These are phyloP conservation scores for Notothenia rossii DNA, from an alignment of 2,113 vertebrate genomes.

Conservation along the genomic window DNA sequence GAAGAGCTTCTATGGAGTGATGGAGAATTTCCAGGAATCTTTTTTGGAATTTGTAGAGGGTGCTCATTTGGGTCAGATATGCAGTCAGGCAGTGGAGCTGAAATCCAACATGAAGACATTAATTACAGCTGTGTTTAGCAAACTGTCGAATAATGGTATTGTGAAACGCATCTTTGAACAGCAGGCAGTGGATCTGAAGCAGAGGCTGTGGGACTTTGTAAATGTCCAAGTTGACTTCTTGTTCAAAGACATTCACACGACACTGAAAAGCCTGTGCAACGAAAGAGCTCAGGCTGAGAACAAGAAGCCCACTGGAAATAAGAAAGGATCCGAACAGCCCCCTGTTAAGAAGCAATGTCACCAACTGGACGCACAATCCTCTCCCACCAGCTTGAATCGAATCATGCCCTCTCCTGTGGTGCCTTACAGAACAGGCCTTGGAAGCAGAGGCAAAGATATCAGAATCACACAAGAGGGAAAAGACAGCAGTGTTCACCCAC, in stretches of 20 bases:
- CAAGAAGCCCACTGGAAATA: conserved; percentile 47
- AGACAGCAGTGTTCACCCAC: conserved; percentile 1
- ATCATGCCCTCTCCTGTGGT: conserved; percentile 4
- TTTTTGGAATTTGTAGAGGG: conserved; percentile 90
- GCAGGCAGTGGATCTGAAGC: conserved; percentile 91
- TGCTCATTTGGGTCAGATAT: conserved; percentile 88
- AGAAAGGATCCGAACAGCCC: conserved; percentile 57
- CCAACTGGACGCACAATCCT: neutral
- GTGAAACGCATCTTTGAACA: conserved; percentile 95
- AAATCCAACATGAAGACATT: conserved; percentile 88
- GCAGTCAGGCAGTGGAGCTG: conserved; percentile 80
- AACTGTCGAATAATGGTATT: conserved; percentile 91
- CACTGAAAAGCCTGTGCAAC: conserved; percentile 83
- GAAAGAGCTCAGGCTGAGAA: conserved; percentile 22
- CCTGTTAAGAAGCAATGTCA: conserved; percentile 49
- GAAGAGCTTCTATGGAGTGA: conserved; percentile 91
- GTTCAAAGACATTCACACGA: conserved; percentile 87
- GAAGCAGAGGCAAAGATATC: conserved; percentile 85
- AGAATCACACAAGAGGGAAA: conserved; percentile 67
- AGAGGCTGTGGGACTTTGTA: conserved; percentile 95
- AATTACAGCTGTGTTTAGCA: conserved; percentile 88
- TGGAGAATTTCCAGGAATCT: conserved; percentile 91
- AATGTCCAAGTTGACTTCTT: conserved; percentile 93
- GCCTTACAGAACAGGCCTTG: conserved; percentile 77
- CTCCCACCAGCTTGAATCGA: neutral